Evolutionary conservation across 2,888 invertebrate genomes (phyloP), one percentile per base, ranked within the genome.

Genomic region (Hyposoter didymator): DNA sequence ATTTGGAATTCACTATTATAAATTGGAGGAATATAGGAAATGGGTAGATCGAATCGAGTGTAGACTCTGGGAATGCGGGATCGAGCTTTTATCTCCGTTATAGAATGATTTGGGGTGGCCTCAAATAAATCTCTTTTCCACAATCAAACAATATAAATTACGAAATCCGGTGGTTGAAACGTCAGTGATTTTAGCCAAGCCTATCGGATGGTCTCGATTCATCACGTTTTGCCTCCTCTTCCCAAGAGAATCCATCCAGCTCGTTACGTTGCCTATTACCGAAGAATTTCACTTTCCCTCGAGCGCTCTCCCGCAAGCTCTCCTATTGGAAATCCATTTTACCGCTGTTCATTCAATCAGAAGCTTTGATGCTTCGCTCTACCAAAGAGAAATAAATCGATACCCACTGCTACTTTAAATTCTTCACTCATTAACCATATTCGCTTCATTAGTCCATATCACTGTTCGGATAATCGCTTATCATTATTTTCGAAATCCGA

Each of bases 71-170:
- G 19, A 28, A 39, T 10, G 72, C 19, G 72, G 59, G 75, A 84
- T 32, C n/a, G 52, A 69, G 66, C 64, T 55, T 52, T 66, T 59
- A 66, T 75, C 64, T 76, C 35, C 35, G n/a, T 8, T 49, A 10
- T 66, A 35, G 28, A 59, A 45, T 43, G 22, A 64, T 45, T 43
- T 47, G 59, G 59, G 28, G 17, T 39, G 14, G 55, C 45, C 47
- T 12, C 22, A 59, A 64, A 79, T 79, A 79, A 79, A 72, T 79
- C 64, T 45, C 62, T 64, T 47, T 47, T 22, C 43, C 19, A 47
- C 72, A 67, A 47, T 52, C 73, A 49, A 64, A 66, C 8, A 66
- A 75, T 70, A 85, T 82, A 82, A 85, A 82, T 82, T 79, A 78
- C 78, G 19, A 49, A 79, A 75, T 79, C 78, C 45, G 39, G 45